phyloP scores from a whole-genome alignment of 1,140 invertebrate species.

The Dreissena rostriformis region DNA sequence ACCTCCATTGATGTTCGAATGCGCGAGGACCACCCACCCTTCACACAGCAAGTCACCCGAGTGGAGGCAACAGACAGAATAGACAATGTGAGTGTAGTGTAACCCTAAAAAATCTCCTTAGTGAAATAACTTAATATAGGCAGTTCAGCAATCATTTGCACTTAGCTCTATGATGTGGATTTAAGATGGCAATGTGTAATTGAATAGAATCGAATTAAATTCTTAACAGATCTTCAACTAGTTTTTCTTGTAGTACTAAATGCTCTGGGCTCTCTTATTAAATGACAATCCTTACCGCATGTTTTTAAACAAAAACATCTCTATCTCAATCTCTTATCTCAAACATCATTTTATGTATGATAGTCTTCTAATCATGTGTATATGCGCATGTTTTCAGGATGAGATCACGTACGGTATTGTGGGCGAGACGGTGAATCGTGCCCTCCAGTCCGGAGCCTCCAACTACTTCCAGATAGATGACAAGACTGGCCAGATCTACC shows the following conservation, averaged over 20 bases:
- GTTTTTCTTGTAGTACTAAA: no score
- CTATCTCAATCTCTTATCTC: neutral
- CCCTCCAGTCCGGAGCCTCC: conserved; percentile 30
- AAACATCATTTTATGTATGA: neutral
- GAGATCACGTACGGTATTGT: conserved; percentile 28
- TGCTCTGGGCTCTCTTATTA: neutral
- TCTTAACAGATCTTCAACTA: no score
- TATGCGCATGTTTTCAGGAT: conserved; percentile 26
- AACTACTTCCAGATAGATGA: conserved; percentile 47
- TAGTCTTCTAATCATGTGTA: neutral
- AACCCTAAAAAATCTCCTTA: neutral
- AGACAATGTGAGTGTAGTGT: conserved; percentile 37
- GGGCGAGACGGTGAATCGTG: conserved; percentile 2
- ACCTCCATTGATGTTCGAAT: neutral
- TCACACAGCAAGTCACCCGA: neutral
- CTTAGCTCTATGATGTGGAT: no score
- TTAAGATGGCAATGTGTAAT: no score
- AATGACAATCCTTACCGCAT: neutral
- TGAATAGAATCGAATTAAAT: no score
- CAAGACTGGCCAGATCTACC: conserved; percentile 28
- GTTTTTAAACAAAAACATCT: neutral
- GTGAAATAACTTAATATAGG: no score
- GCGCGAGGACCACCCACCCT: conserved; percentile 23
- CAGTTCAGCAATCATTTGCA: no score
- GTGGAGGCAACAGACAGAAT: conserved; percentile 13